Evolutionary conservation across 2,113 vertebrate species (phyloP).

Genomic region (Oncorhynchus masou): DNA sequence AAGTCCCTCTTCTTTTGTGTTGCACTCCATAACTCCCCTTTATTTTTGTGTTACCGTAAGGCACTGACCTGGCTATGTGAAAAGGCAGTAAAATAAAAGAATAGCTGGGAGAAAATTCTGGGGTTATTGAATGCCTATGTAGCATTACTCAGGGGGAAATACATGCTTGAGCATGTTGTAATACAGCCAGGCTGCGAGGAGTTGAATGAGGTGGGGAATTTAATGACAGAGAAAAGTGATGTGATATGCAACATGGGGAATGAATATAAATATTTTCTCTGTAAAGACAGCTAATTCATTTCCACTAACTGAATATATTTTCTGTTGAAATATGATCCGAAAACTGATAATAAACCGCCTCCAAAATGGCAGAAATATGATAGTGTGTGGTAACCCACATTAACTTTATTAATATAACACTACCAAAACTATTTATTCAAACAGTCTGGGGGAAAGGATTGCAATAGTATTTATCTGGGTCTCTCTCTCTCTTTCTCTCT

Average conservation of each 20-base stretch:
- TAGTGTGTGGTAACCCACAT: conserved; percentile 57
- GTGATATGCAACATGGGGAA: conserved; percentile 31
- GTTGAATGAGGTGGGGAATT: conserved; percentile 9
- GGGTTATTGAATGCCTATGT: conserved; percentile 7
- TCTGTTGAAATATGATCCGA: conserved; percentile 64
- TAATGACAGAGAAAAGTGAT: conserved; percentile 25
- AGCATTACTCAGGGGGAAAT: not conserved
- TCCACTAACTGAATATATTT: conserved; percentile 57
- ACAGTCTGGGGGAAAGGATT: conserved; percentile 51
- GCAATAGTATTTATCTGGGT: conserved; percentile 41
- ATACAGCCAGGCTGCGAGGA: not conserved
- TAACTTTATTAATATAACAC: conserved; percentile 30
- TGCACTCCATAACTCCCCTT: not conserved
- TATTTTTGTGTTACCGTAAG: conserved; percentile 12
- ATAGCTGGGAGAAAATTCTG: not conserved
- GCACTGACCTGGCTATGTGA: conserved; percentile 1
- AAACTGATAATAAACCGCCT: conserved; percentile 59
- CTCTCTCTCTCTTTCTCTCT: not conserved
- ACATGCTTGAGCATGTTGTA: not conserved
- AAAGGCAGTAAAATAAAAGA: not conserved
- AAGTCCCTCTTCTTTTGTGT: not conserved
- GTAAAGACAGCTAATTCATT: conserved; percentile 59
- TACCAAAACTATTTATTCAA: conserved; percentile 27
- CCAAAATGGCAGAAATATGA: conserved; percentile 61
- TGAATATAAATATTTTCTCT: conserved; percentile 50